Evolutionary conservation across 2,888 invertebrate species (phyloP).

Genomic region (Stenolophus ochropezus): DNA sequence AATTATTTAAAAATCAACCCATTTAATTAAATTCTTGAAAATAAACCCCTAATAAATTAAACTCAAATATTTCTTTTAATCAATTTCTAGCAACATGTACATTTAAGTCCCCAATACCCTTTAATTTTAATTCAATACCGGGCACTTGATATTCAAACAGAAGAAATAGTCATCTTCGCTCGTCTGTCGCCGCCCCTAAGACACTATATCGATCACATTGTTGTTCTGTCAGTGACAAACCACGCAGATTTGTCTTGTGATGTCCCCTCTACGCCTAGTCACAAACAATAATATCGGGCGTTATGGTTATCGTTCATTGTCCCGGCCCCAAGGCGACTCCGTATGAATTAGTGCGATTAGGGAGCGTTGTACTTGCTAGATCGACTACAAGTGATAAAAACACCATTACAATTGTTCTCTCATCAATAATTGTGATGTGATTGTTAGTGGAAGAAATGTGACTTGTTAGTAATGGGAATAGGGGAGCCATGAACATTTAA

Average conservation of each 20-base stretch:
- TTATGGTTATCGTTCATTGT: slow-evolving; percentile 29
- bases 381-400: slow-evolving; percentile 34
- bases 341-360: slow-evolving; percentile 36
- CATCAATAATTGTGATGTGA: slow-evolving; percentile 1
- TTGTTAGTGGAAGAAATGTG: slow-evolving; percentile 5
- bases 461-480: not conserved
- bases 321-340: not conserved
- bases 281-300: slow-evolving; percentile 23
- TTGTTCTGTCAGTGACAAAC: slow-evolving; percentile 7
- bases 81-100: no score
- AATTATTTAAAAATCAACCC: no score
- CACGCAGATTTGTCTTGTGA: not conserved
- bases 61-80: no score
- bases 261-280: not conserved
- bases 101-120: no score
- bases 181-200: no score
- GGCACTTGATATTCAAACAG: no score
- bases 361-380: slow-evolving; percentile 36
- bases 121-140: no score
- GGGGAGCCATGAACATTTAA: not conserved
- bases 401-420: slow-evolving; percentile 3
- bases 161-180: no score
- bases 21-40: no score
- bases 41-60: no score
- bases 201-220: not conserved